Percentiles rank a stretch among this genome's conserved stretches.
phyloP scores from a whole-genome alignment of 2,113 vertebrate genomes.

The Tringa solitaria region DNA sequence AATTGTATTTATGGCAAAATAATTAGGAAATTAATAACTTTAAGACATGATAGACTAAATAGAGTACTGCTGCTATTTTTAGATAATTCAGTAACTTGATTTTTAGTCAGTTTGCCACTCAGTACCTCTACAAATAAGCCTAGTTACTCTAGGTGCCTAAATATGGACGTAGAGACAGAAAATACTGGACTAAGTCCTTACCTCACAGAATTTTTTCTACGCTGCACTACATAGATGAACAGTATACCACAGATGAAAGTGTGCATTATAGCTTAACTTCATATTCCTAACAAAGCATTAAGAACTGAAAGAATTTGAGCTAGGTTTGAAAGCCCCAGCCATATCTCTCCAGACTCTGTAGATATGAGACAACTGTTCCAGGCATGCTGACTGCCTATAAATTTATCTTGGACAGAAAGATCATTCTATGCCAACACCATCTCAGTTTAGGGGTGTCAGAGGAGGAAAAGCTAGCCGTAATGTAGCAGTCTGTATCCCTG shows the following conservation, averaged over 20 bases:
- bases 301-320: neutral
- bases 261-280: neutral
- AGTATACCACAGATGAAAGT: neutral
- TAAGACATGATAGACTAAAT: neutral
- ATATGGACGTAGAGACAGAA: neutral
- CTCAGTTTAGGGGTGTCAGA: neutral
- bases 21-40: neutral
- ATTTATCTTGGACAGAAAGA: neutral
- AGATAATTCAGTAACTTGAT: neutral
- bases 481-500: neutral
- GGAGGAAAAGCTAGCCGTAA: neutral
- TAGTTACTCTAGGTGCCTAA: neutral
- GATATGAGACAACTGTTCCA: neutral
- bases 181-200: neutral
- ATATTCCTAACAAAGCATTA: neutral
- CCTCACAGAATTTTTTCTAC: neutral
- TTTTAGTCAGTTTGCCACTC: neutral
- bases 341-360: neutral
- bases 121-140: neutral
- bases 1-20: neutral
- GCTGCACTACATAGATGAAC: neutral
- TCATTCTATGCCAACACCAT: rapidly evolving
- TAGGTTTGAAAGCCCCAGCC: neutral
- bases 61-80: neutral
- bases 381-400: neutral